phyloP scores from a whole-genome alignment of 2,888 invertebrate species.

The Andrena minutula region DNA sequence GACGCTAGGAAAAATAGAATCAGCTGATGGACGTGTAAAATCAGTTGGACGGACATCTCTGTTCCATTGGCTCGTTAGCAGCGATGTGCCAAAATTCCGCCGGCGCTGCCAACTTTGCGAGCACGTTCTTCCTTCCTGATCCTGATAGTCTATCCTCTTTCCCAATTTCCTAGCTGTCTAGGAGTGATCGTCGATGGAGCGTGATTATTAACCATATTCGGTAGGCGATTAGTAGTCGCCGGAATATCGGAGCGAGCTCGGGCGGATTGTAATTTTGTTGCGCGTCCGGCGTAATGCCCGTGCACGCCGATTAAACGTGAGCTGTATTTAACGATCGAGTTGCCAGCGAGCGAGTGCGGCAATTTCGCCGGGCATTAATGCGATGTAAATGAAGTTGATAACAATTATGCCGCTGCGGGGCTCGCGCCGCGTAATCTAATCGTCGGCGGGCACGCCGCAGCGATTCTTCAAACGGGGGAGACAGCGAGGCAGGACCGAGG shows the following conservation, averaged over 20 bases:
- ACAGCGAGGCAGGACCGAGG: neutral
- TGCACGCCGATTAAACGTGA: conserved; percentile 68
- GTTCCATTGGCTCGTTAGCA: too few relatives aligned
- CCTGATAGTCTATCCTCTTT: neutral
- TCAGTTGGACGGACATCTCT: too few relatives aligned
- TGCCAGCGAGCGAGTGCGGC: conserved; percentile 56
- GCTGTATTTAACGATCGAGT: conserved; percentile 67
- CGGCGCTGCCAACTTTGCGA: too few relatives aligned
- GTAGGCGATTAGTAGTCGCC: conserved; percentile 59
- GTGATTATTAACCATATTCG: conserved; percentile 64
- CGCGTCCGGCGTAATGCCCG: conserved; percentile 56
- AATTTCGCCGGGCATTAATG: conserved; percentile 64
- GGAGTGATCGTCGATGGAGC: conserved; percentile 14
- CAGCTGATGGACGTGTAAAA: too few relatives aligned
- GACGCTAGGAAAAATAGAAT: too few relatives aligned
- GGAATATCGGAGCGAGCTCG: conserved; percentile 63
- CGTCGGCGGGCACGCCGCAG: neutral
- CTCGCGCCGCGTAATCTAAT: conserved; percentile 6
- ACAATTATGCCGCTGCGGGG: conserved; percentile 56
- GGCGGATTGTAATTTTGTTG: conserved; percentile 70
- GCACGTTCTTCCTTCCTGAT: too few relatives aligned
- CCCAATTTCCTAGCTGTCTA: neutral
- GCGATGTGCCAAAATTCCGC: too few relatives aligned
- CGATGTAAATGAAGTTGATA: conserved; percentile 70
- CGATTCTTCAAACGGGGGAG: neutral